phyloP scores from a whole-genome alignment of 2,113 vertebrate genomes.

The Cynopterus brachyotis region DNA sequence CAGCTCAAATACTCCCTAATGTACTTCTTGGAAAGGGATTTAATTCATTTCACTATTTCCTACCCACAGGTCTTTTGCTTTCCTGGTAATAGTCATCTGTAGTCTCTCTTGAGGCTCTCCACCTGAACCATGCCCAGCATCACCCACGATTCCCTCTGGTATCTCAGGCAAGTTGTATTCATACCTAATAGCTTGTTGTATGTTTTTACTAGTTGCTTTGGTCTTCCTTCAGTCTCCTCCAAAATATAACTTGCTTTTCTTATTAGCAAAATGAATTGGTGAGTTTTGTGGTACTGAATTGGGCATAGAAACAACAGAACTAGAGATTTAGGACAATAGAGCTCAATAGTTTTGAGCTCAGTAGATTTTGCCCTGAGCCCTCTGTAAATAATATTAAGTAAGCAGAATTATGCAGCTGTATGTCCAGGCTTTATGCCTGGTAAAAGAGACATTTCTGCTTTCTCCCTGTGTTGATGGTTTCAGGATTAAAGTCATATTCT shows the following conservation, averaged over 20 bases:
- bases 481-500: background rate
- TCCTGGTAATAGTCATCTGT: background rate
- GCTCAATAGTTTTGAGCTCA: background rate
- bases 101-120: background rate
- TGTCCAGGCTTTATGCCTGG: background rate
- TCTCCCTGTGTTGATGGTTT: background rate
- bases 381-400: background rate
- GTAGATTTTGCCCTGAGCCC: background rate
- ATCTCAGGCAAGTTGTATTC: background rate
- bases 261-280: background rate
- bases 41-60: background rate
- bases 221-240: background rate
- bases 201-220: background rate
- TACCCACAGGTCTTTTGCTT: background rate
- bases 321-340: background rate
- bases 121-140: background rate
- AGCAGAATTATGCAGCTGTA: background rate
- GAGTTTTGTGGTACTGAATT: background rate
- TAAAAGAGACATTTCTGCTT: background rate
- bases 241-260: background rate
- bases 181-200: background rate
- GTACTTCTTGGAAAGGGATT: background rate
- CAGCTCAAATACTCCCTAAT: background rate
- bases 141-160: background rate
- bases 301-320: background rate